These are phyloP conservation scores for Phylloscopus whistleri DNA, from an alignment of 2,113 vertebrate species.

Conservation along the genomic window DNA sequence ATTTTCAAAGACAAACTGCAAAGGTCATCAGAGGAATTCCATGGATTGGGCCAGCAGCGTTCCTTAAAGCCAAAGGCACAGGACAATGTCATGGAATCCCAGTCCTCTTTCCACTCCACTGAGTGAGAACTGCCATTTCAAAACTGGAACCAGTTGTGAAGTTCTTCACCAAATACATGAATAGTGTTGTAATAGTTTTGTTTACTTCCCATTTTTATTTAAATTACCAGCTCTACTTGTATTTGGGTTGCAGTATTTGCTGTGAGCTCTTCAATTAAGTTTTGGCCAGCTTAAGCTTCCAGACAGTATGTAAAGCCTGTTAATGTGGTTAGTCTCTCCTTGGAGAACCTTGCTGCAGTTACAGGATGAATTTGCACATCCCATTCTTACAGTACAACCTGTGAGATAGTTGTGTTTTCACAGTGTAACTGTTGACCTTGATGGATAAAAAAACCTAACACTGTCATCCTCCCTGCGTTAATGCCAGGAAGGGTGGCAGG, in stretches of 20 bases:
- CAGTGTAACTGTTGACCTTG: background rate
- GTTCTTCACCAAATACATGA: background rate
- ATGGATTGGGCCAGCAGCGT: background rate
- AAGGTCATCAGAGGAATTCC: background rate
- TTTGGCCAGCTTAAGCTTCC: background rate
- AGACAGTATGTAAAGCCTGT: background rate
- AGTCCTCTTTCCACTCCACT: background rate
- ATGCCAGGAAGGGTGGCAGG: background rate
- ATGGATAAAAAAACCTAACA: background rate
- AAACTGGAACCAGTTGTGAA: background rate
- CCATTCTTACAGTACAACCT: background rate
- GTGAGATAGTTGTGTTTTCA: background rate
- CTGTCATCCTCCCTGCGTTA: background rate
- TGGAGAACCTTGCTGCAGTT: background rate
- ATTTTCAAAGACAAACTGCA: background rate
- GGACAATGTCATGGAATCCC: background rate
- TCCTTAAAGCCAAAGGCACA: background rate
- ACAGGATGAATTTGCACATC: background rate
- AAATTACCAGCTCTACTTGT: background rate
- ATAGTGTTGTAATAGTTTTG: conserved; percentile 23
- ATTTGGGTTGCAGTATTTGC: background rate
- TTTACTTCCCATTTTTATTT: conserved; percentile 51
- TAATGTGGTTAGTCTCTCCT: background rate
- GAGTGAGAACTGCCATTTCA: background rate
- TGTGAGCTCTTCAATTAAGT: background rate